A percentile compares a stretch with the other conserved stretches of the same genome.
These are phyloP conservation scores for Apoderus coryli DNA, from an alignment of 2,888 invertebrate species.

Conservation along the genomic window DNA sequence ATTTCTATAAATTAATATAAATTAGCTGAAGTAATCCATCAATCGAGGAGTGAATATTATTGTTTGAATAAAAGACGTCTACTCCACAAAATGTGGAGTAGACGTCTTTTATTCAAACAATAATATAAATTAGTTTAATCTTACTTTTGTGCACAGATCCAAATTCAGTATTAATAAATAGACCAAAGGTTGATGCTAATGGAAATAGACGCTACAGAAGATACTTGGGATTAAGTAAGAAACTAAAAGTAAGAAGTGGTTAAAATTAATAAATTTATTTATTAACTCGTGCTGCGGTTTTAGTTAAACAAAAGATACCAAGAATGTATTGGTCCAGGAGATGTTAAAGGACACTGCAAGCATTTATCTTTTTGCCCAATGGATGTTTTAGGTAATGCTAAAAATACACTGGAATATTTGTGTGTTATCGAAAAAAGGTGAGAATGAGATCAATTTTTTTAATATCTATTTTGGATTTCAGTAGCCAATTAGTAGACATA, in stretches of 20 bases:
- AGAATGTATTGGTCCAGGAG: slow-evolving; percentile 40
- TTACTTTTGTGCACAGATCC: no score
- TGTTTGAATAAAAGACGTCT: no score
- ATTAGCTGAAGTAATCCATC: no score
- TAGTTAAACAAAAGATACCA: slow-evolving; percentile 47
- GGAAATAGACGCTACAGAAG: slow-evolving; percentile 20
- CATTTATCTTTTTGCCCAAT: slow-evolving; percentile 45
- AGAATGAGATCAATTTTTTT: no score
- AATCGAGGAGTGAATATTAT: no score
- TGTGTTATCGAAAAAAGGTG: slow-evolving; percentile 55
- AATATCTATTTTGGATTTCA: no score
- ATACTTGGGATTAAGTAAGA: slow-evolving; percentile 25
- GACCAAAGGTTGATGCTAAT: slow-evolving; percentile 7
- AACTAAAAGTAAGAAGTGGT: slow-evolving; percentile 22
- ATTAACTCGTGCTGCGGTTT: slow-evolving; percentile 13
- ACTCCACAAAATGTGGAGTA: no score
- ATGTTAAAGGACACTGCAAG: slow-evolving; percentile 51
- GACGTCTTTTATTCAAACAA: no score
- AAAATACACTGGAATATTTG: slow-evolving; percentile 45
- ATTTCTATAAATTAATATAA: no score
- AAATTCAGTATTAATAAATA: slow-evolving; percentile 1
- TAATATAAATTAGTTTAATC: no score
- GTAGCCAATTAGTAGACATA: no score
- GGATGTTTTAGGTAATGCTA: slow-evolving; percentile 35
- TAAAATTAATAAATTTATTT: neutral